A percentile compares a stretch with the other conserved stretches of the same genome.
These are phyloP conservation scores for Anhinga rufa DNA, from an alignment of 2,113 vertebrate species.

Conservation along the genomic window DNA sequence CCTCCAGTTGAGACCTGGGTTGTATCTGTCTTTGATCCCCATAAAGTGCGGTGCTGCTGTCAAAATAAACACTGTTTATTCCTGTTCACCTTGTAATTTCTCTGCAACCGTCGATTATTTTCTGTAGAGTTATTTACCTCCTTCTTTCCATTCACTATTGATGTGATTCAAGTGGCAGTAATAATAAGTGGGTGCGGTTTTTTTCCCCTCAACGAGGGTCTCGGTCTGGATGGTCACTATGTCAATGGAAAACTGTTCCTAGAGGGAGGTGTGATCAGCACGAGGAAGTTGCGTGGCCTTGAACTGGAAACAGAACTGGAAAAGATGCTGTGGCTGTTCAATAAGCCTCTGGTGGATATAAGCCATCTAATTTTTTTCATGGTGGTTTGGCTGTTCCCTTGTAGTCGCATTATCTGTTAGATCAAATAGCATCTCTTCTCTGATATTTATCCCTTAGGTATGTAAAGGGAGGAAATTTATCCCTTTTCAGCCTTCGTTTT, in stretches of 20 bases:
- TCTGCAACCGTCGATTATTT: background rate
- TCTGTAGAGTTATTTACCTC: background rate
- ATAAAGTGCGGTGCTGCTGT: background rate
- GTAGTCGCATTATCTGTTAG: background rate
- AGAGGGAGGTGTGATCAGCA: background rate
- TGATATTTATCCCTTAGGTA: background rate
- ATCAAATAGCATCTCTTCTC: background rate
- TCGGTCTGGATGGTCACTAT: background rate
- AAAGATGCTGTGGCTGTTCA: background rate
- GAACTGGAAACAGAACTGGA: background rate
- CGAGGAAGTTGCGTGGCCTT: background rate
- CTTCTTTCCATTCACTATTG: background rate
- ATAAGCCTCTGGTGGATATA: background rate
- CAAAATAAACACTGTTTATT: background rate
- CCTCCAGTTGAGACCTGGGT: background rate
- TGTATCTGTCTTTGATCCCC: background rate
- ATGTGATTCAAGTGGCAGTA: background rate
- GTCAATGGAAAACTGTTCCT: background rate
- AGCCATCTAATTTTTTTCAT: background rate
- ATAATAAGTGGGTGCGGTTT: background rate
- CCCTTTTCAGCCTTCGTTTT: background rate
- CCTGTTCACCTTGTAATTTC: background rate
- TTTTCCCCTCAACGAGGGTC: background rate
- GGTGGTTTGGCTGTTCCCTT: background rate
- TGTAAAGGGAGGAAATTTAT: background rate